Evolutionary conservation across 2,113 vertebrate species (phyloP), one percentile per base, ranked within the genome.

Genomic region (Neodontobutis hainanensis): DNA sequence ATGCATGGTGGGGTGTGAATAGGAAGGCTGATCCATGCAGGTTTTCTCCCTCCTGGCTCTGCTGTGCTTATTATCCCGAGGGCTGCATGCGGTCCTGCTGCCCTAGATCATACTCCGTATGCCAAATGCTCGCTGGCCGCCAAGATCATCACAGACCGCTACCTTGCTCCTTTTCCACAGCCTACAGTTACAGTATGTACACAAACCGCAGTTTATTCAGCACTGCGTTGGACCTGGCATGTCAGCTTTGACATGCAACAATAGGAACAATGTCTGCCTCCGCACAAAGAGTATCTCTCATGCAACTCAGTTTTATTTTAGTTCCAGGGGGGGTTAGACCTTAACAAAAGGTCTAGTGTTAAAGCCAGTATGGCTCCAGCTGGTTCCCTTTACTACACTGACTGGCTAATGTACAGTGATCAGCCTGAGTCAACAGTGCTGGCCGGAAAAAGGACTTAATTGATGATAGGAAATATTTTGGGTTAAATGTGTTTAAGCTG

Each of bases 271-370:
- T 90, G 84, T 85, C 81, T 85, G 75, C 83, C 47, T 68, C 81
- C 52, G 51, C 85, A 83, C 75, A 81, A 80, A 86, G 73, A 85
- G 73, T 63, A 83, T 82, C 78, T 87, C 80, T 88, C 81, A 81
- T 88, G 86, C 83, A 84, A 81, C 71, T 80, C 59, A 75, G 60
- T 83, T 85, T 86, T 87, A 78, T 86, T 86, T 84, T 65, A 72
- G 70, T 82, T 77, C 66, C 75, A 62, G 73, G 82, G 80, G 86
- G 72, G 80, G 66, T 74, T 73, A 84, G 84, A 81, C 77, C 81
- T 82, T 61, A 63, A 92, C 88, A 91, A 92, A 91, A 89, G 88
- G 81, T 74, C 78, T 75, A 87, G 84, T 92, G 90, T 92, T 90
- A 52, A 77, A 73, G 64, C 27, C 53, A 82, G 81, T 81, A 81